Evolutionary conservation across 2,113 vertebrate species (phyloP).

Genomic region (Phylloscopus trochilus): DNA sequence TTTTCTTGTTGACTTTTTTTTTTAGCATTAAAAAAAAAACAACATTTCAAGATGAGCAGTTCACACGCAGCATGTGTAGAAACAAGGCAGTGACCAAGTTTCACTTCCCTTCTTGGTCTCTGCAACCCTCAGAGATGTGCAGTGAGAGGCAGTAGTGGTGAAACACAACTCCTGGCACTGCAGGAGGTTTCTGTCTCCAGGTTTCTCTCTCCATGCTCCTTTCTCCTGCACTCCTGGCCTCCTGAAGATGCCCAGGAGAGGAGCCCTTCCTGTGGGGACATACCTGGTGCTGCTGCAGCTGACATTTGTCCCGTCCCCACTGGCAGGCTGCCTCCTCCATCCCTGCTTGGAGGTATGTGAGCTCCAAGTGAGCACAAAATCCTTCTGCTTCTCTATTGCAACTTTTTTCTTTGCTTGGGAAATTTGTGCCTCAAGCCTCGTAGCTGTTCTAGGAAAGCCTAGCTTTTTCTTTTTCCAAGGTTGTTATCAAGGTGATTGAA

Average conservation of each 20-base stretch:
- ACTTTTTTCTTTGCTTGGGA: background rate
- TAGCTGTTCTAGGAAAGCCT: background rate
- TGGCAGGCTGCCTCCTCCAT: background rate
- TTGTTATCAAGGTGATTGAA: background rate
- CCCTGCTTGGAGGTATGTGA: constrained; percentile 71
- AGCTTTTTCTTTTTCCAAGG: background rate
- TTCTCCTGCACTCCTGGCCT: background rate
- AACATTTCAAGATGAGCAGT: background rate
- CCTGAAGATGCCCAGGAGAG: constrained; percentile 44
- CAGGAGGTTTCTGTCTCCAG: background rate
- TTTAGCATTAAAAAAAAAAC: background rate
- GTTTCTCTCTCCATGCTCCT: background rate
- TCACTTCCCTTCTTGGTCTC: background rate
- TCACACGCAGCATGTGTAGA: background rate
- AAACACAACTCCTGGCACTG: background rate
- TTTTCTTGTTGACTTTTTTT: background rate
- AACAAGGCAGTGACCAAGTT: background rate
- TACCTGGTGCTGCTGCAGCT: constrained; percentile 10
- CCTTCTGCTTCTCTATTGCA: background rate
- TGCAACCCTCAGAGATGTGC: rapidly evolving
- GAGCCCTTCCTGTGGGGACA: background rate
- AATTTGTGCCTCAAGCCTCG: background rate
- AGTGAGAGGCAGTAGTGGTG: background rate
- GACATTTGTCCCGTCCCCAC: background rate
- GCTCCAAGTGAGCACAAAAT: background rate